Evolutionary conservation across 2,888 invertebrate genomes (phyloP).

Genomic region (Koerneria pararmatus): DNA sequence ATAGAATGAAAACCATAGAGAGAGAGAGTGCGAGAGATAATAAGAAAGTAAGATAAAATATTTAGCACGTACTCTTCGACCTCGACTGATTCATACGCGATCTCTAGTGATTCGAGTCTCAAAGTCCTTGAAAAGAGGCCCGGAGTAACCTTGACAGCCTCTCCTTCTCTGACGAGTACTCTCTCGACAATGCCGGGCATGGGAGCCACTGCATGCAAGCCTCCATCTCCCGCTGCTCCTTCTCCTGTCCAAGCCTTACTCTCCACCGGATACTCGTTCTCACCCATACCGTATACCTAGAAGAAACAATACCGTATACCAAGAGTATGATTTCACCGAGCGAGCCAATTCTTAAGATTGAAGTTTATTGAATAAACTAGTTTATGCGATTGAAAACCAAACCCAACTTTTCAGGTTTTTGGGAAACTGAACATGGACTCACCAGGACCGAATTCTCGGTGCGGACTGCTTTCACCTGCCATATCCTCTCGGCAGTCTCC

Average conservation of each 20-base stretch:
- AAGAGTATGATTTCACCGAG: too few species aligned
- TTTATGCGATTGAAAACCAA: too few species aligned
- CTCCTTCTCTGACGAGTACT: constrained; percentile 77
- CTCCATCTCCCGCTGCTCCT: constrained; percentile 18
- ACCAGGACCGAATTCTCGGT: constrained; percentile 27
- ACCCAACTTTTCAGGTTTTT: constrained; percentile 2
- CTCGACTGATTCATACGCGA: too few species aligned
- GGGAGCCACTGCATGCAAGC: constrained; percentile 69
- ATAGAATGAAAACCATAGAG: too few species aligned
- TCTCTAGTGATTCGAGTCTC: too few species aligned
- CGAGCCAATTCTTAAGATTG: too few species aligned
- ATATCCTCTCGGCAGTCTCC: constrained; percentile 45
- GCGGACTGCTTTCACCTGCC: constrained; percentile 42
- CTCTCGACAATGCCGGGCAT: constrained; percentile 95
- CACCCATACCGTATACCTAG: constrained; percentile 39
- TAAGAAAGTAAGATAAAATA: too few species aligned
- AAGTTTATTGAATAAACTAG: too few species aligned
- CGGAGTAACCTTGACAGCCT: constrained; percentile 67
- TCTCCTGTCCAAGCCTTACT: constrained; percentile 14
- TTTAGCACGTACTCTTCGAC: too few species aligned
- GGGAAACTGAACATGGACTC: not conserved
- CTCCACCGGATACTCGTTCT: constrained; percentile 31
- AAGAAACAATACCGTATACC: constrained; percentile 3
- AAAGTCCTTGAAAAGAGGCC: too few species aligned
- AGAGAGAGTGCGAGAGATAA: too few species aligned